These are phyloP conservation scores for Nesospiza acunhae DNA, from an alignment of 2,113 vertebrate species.

Conservation along the genomic window DNA sequence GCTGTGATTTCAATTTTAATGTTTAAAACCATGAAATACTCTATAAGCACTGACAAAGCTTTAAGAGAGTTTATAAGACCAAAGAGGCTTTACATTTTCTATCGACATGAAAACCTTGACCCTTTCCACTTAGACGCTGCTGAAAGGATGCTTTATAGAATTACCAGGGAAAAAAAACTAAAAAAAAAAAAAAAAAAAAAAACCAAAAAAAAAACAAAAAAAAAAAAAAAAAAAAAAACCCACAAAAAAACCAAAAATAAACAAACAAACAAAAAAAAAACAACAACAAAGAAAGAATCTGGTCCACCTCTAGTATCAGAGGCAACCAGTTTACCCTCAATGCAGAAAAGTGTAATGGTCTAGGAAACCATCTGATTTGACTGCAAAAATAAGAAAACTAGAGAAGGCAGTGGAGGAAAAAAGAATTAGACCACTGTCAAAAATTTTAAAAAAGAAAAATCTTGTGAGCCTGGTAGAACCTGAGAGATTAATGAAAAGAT, in stretches of 20 bases:
- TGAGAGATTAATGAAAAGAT: neutral
- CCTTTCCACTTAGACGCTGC: neutral
- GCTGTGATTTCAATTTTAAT: neutral
- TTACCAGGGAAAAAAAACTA: neutral
- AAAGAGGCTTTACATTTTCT: neutral
- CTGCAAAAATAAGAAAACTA: neutral
- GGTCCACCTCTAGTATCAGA: neutral
- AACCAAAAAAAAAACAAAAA: too few relatives aligned
- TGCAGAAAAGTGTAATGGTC: neutral
- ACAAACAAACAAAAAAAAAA: neutral
- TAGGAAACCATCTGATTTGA: neutral
- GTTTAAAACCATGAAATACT: neutral
- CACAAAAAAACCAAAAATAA: too few relatives aligned
- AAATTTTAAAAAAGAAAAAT: neutral
- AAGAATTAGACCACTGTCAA: neutral
- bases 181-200: neutral
- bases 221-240: too few relatives aligned
- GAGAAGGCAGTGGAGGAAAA: neutral
- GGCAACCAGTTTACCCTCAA: neutral
- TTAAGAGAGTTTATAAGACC: neutral
- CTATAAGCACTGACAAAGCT: neutral
- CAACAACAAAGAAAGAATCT: neutral
- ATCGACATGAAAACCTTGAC: neutral
- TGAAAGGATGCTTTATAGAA: neutral
- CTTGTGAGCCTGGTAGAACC: neutral